phyloP scores from a whole-genome alignment of 2,113 vertebrate species.

The Macrotis lagotis region DNA sequence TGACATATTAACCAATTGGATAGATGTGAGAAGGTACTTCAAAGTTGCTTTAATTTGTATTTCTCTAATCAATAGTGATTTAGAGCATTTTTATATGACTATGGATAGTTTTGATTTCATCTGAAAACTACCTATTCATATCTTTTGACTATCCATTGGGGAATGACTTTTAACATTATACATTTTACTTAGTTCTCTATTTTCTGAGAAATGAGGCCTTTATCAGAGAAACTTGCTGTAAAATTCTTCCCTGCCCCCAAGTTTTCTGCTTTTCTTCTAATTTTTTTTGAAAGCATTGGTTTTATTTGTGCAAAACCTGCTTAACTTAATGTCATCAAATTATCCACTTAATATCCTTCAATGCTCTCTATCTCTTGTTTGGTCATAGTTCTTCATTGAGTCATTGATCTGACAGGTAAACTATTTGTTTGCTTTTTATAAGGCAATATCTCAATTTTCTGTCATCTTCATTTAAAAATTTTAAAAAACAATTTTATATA shows the following conservation, averaged over 20 bases:
- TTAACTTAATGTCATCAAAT: not conserved
- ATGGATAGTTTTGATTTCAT: not conserved
- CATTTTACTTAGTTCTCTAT: not conserved
- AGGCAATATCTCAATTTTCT: not conserved
- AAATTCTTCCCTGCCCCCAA: not conserved
- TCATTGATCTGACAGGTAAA: not conserved
- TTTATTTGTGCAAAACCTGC: not conserved
- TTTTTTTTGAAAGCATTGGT: not conserved
- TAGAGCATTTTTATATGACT: not conserved
- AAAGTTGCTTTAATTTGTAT: not conserved
- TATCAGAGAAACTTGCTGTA: not conserved
- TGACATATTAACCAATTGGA: not conserved
- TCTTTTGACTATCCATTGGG: not conserved
- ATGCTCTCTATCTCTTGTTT: not conserved
- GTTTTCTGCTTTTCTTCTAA: not conserved
- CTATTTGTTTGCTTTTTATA: not conserved
- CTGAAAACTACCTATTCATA: too few species aligned
- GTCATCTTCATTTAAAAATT: not conserved
- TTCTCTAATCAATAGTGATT: not conserved
- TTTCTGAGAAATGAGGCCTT: not conserved
- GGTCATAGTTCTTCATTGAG: not conserved
- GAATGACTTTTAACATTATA: not conserved
- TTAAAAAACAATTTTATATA: not conserved
- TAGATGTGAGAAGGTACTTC: not conserved
- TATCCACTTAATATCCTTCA: not conserved